Percentiles rank a stretch among this genome's conserved stretches.
phyloP scores from a whole-genome alignment of 35 echinoderm and acorn worm species.

The Stichopus chloronotus region DNA sequence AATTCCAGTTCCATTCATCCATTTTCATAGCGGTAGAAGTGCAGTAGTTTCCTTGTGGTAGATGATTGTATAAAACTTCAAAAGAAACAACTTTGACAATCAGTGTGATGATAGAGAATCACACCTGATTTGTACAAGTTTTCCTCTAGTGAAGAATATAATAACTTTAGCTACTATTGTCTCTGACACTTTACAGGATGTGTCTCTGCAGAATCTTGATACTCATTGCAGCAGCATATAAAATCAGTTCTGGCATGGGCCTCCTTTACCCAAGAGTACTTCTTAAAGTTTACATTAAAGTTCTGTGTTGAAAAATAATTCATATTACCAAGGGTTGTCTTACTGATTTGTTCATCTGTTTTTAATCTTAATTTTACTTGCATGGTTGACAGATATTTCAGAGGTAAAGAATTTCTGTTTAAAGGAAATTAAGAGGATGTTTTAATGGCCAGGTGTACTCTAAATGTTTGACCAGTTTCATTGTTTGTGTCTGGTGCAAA shows the following conservation, averaged over 20 bases:
- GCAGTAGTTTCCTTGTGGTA: not conserved
- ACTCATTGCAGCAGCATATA: not conserved
- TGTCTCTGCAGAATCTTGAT: not conserved
- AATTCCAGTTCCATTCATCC: not conserved
- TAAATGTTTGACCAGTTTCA: conserved; percentile 4
- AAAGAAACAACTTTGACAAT: not conserved
- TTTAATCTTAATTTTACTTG: not conserved
- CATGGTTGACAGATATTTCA: conserved; percentile 8
- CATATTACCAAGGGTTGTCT: not conserved
- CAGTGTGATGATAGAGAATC: not conserved
- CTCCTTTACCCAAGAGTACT: not conserved
- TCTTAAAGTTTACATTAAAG: too few species aligned
- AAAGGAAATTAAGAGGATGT: not conserved
- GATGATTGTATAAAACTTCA: not conserved
- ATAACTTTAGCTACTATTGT: not conserved
- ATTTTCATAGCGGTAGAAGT: not conserved
- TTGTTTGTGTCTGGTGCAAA: not conserved
- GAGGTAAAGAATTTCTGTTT: conserved; percentile 8
- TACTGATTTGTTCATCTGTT: not conserved
- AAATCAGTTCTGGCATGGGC: not conserved
- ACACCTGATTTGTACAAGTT: not conserved
- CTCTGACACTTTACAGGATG: not conserved
- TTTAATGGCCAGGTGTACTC: not conserved
- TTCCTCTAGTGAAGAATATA: not conserved
- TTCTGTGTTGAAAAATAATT: conserved; percentile 4